Evolutionary conservation across 2,113 vertebrate genomes (phyloP).

Genomic region (Sapayoa aenigma): DNA sequence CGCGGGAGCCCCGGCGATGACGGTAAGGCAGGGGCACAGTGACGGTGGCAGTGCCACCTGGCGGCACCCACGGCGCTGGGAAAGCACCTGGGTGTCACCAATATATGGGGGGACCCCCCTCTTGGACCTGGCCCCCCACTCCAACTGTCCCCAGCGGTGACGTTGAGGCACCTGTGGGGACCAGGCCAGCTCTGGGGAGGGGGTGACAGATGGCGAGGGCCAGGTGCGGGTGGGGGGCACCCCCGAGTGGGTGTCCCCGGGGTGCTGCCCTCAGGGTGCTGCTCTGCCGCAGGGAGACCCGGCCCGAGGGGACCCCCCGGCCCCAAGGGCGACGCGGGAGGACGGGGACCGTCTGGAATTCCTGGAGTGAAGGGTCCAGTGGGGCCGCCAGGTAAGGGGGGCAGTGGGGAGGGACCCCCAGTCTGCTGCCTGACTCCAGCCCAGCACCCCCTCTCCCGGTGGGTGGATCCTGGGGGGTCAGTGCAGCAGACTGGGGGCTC

Average conservation of each 20-base stretch:
- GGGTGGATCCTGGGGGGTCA: not conserved
- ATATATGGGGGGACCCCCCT: not conserved
- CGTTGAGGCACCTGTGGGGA: not conserved
- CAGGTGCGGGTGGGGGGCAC: not conserved
- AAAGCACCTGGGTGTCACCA: rapidly evolving
- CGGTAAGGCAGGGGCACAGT: constrained; percentile 28
- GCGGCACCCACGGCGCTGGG: not conserved
- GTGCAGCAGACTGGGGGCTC: not conserved
- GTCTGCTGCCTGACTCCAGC: not conserved
- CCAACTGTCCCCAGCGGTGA: not conserved
- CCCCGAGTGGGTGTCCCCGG: not conserved
- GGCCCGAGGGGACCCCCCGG: constrained; percentile 40
- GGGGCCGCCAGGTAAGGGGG: constrained; percentile 82
- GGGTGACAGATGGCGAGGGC: not conserved
- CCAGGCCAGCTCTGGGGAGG: not conserved
- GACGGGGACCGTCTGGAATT: constrained; percentile 74
- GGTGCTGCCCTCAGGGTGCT: not conserved
- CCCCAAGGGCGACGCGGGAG: constrained; percentile 79
- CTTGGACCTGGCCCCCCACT: not conserved
- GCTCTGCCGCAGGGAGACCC: not conserved
- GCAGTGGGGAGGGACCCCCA: not conserved
- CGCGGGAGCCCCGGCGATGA: constrained; percentile 82
- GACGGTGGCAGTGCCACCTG: not conserved
- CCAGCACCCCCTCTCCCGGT: not conserved
- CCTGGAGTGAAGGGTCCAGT: constrained; percentile 78